Evolutionary conservation across 1,140 invertebrate genomes (phyloP), one percentile per base, ranked within the genome.

Genomic region (Drosophila takahashii): DNA sequence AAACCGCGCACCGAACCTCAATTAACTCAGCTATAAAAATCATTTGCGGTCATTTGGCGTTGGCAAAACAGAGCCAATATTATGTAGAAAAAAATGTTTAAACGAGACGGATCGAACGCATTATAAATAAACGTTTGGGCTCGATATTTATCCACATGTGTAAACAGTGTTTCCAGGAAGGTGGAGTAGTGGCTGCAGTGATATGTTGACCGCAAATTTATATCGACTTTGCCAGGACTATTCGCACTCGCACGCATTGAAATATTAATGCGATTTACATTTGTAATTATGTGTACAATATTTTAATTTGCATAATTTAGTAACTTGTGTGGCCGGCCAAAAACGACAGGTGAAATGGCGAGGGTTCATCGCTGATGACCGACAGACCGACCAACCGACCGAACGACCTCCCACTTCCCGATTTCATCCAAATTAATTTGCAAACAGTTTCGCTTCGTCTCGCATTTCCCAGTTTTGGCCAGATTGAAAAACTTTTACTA

Each of bases 301-400:
- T 87, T 86, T 86, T 86, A 86, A 86, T 86, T 86, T 86, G 83
- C 83, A 86, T 86, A 86, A 86, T 86, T 86, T 86, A 86, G 78
- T 78, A 62, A 83, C 74, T 81, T 59, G 54, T 56, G 67, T 67
- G 44, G 57, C 57, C 9, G 48, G 16, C 27, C 51, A 32, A 16
- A 39, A 48, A 16, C 26, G 37, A 13, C 52, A 53, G 32, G 42
- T 67, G 16, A 50, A 41, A 9, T n/a, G 29, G 13, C 6, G 34
- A 32, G 29, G 36, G 32, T 27, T 36, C 32, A 37, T 62, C 32
- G 41, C 22, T 41, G 34, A 32, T 42, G 27, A 15, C 59, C 44
- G 29, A 32, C 29, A 22, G 22, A 22, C 22, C 22, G 3, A 3
- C 22, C 22, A 3, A 22, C 22, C 22, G 22, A 22, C 3, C 22